Evolutionary conservation across 1,140 invertebrate genomes (phyloP).

Genomic region (Euborellia annulipes): DNA sequence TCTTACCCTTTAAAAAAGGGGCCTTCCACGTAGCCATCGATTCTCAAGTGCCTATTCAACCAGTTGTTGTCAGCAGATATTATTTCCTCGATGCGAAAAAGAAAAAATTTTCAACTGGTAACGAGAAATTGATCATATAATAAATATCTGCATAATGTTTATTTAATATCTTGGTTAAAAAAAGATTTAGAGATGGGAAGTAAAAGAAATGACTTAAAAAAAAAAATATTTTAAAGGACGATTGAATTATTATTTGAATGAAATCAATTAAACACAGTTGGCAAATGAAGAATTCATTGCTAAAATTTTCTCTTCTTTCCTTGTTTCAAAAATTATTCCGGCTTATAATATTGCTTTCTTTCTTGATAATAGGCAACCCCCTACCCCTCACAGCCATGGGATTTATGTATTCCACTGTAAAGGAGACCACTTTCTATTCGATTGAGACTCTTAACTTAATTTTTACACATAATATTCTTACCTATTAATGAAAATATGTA

Average conservation of each 20-base stretch:
- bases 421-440: too few relatives aligned
- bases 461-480: too few relatives aligned
- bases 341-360: too few relatives aligned
- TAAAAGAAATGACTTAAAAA: background rate
- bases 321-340: too few relatives aligned
- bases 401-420: too few relatives aligned
- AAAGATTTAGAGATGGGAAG: background rate
- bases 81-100: constrained; percentile 58
- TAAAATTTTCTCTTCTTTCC: too few relatives aligned
- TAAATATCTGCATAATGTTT: background rate
- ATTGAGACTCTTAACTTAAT: too few relatives aligned
- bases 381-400: too few relatives aligned
- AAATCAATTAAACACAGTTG: too few relatives aligned
- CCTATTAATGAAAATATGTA: too few relatives aligned
- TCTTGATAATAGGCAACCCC: too few relatives aligned
- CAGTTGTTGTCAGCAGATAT: constrained; percentile 79
- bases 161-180: background rate
- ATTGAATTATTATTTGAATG: constrained; percentile 3
- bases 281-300: too few relatives aligned
- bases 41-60: constrained; percentile 68
- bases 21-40: constrained; percentile 82
- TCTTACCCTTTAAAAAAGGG: constrained; percentile 80
- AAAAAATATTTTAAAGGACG: background rate
- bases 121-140: constrained; percentile 12
- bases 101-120: constrained; percentile 59